Percentiles rank a stretch among this genome's conserved stretches.
Evolutionary conservation across 2,797 vertebrate genomes (phyloP).

Genomic region (Sebastolobus alascanus): DNA sequence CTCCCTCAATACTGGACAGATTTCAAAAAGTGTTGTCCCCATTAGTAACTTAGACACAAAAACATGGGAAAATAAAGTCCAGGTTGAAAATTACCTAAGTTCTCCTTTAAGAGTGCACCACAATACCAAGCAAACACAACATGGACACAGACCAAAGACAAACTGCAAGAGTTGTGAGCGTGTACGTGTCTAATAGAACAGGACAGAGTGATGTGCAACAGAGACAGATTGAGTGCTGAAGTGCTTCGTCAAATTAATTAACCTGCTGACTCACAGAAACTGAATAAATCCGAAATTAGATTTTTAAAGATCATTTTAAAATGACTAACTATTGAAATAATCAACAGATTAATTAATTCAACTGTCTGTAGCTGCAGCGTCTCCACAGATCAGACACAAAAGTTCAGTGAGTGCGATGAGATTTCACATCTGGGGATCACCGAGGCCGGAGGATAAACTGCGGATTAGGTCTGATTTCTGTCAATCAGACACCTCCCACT

Average conservation of each 20-base stretch:
- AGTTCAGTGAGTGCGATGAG: constrained; percentile 35
- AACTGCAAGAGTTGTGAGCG: constrained; percentile 46
- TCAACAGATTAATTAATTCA: background rate
- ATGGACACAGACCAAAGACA: constrained; percentile 22
- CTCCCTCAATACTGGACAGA: no score
- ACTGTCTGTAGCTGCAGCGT: background rate
- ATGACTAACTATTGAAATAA: background rate
- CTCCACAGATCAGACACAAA: constrained; percentile 1
- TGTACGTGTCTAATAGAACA: background rate
- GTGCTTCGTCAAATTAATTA: background rate
- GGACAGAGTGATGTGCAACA: constrained; percentile 16
- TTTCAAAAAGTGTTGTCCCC: no score
- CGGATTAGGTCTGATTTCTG: constrained; percentile 58
- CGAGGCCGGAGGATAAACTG: constrained; percentile 41
- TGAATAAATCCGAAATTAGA: background rate
- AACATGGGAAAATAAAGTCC: no score
- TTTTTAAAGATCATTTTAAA: background rate
- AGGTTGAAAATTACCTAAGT: rapidly evolving
- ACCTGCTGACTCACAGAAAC: background rate
- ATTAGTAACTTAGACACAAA: no score
- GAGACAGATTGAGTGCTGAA: constrained; percentile 2
- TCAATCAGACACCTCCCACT: constrained; percentile 37
- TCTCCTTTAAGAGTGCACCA: constrained; percentile 14
- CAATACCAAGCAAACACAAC: constrained; percentile 26
- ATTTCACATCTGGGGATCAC: constrained; percentile 42